These are phyloP conservation scores for Thalassophryne amazonica DNA, from an alignment of 2,797 vertebrate species.

Conservation along the genomic window DNA sequence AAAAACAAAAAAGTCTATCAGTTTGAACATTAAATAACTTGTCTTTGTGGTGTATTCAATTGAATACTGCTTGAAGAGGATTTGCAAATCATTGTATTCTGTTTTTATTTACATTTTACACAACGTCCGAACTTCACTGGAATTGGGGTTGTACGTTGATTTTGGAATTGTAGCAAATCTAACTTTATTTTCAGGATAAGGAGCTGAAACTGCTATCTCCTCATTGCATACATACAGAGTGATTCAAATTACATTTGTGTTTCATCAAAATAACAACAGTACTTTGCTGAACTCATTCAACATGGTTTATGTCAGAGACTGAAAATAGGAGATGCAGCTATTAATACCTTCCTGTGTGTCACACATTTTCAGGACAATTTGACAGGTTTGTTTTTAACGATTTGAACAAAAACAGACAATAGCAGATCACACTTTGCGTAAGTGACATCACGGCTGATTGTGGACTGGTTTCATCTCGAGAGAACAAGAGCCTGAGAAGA, in stretches of 20 bases:
- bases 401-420: slow-evolving; percentile 69
- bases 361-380: slow-evolving; percentile 46
- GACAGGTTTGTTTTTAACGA: slow-evolving; percentile 68
- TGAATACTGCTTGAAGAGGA: too few relatives aligned
- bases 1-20: too few relatives aligned
- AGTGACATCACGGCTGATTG: slow-evolving; percentile 23
- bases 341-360: slow-evolving; percentile 60
- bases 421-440: slow-evolving; percentile 53
- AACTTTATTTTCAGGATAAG: slow-evolving; percentile 47
- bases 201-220: slow-evolving; percentile 42
- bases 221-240: neutral
- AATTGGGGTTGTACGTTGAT: too few relatives aligned
- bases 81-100: too few relatives aligned
- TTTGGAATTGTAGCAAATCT: slow-evolving; percentile 40
- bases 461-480: slow-evolving; percentile 27
- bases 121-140: too few relatives aligned
- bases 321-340: slow-evolving; percentile 65
- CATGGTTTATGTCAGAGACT: slow-evolving; percentile 31
- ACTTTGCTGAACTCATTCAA: slow-evolving; percentile 46
- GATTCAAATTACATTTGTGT: slow-evolving; percentile 19
- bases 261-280: slow-evolving; percentile 37
- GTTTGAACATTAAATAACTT: too few relatives aligned
- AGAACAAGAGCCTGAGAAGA: slow-evolving; percentile 20
- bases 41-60: too few relatives aligned
- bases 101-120: too few relatives aligned